Evolutionary conservation across 2,113 vertebrate genomes (phyloP), one percentile per base, ranked within the genome.

Genomic region (Felis chaus): DNA sequence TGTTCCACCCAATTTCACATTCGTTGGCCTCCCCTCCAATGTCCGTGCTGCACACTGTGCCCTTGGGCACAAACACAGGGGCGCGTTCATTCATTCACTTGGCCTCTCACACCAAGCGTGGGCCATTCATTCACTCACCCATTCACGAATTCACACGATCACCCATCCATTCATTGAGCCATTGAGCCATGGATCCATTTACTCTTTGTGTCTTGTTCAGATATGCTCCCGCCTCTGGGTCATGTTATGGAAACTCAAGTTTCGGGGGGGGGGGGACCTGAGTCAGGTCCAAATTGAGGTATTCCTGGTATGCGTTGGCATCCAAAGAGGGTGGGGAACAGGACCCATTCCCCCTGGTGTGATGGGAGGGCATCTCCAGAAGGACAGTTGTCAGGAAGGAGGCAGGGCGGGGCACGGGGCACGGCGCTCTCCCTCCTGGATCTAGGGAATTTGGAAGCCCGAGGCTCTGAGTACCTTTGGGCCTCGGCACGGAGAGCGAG

Each of bases 1-100:
- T 11, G 1, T 45, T 90, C 94, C 95, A 68, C 63, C 23, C 66
- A 50, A 65, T 87, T 87, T 84, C 95, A 81, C 8, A 3, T 65
- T 91, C 83, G 45, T 69, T 7, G 25, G 66, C 19, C 69, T 95
- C 61, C 9, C 79, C 61, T 93, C 48, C 76, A 55, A 0, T n/a
- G 87, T 94, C 92, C 39, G n/a, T 9, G 50, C 9, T 45, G 1
- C 57, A 31, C 3, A 1, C 63, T 6, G 21, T n/a, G 53, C 80
- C 92, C 94, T 87, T 45, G 74, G 83, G 83, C 95, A 65, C 63
- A 23, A 68, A 50, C 0, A 0, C 45, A 11, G 73, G 33, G 57
- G 1, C 33, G 4, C 31, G n/a, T 36, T 55, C 55, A 21, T 91
- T 90, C 78, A 65, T 29, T 92, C 63, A 55, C 69, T 92, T 23